A percentile compares a stretch with the other conserved stretches of the same genome.
Conservation (phyloP, 2,797 vertebrate species). For the Tragelaphus oryx region DNA sequence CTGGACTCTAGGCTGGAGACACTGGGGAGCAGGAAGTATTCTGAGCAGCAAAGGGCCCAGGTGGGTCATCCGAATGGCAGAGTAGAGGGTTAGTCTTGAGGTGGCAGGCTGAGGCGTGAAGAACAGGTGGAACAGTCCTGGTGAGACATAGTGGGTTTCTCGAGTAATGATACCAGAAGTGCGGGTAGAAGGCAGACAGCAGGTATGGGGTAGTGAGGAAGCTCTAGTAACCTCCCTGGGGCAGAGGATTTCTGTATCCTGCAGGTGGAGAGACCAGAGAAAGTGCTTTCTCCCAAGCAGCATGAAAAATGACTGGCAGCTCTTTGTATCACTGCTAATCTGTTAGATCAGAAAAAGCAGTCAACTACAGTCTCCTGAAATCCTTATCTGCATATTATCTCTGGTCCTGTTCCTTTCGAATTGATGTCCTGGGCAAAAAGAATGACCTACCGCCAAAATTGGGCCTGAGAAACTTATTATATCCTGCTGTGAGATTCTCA, state of each 20-base stretch:
- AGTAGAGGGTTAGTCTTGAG: background rate
- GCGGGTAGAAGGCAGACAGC: background rate
- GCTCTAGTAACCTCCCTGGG: background rate
- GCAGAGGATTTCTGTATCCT: background rate
- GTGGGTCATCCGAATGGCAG: background rate
- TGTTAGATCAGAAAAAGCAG: background rate
- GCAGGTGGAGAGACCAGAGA: background rate
- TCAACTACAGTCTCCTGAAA: background rate
- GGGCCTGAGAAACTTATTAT: constrained; percentile 92
- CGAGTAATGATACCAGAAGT: background rate
- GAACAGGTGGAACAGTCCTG: background rate
- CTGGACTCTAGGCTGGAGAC: background rate
- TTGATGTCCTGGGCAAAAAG: background rate
- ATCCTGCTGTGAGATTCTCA: constrained; percentile 90
- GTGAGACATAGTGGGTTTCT: background rate
- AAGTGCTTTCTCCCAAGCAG: background rate
- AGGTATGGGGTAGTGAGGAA: background rate
- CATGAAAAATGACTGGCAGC: background rate
- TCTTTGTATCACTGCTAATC: background rate
- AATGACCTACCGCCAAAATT: constrained; percentile 88
- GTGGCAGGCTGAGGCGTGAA: background rate
- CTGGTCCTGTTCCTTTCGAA: background rate
- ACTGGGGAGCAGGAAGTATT: background rate
- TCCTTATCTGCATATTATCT: background rate
- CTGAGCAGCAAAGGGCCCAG: background rate